Percentiles rank a stretch among this genome's conserved stretches.
These are phyloP conservation scores for Amblyjoppa proteus DNA, from an alignment of 2,888 invertebrate species.

Conservation along the genomic window DNA sequence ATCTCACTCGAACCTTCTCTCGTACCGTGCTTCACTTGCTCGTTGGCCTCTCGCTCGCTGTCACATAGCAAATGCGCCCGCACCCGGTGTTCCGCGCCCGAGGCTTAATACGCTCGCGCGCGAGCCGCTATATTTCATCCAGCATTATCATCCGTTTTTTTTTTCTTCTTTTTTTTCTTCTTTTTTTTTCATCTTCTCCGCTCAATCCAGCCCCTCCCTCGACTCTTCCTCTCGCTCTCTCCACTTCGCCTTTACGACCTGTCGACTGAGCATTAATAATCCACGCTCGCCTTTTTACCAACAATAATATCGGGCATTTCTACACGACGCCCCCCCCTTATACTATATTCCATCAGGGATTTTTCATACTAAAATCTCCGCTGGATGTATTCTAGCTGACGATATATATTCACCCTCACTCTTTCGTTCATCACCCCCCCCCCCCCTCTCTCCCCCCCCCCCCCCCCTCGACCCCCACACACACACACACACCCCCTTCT, in stretches of 20 bases:
- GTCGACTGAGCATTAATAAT: slow-evolving; percentile 80
- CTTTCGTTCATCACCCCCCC: neutral
- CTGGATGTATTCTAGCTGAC: slow-evolving; percentile 21
- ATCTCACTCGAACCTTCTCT: slow-evolving; percentile 25
- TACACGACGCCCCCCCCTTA: slow-evolving; percentile 49
- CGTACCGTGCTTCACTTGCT: slow-evolving; percentile 63
- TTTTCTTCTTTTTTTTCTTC: slow-evolving; percentile 73
- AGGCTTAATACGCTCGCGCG: slow-evolving; percentile 63
- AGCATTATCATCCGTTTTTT: slow-evolving; percentile 76
- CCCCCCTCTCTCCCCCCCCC: neutral
- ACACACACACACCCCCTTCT: slow-evolving; percentile 32
- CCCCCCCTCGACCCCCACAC: neutral
- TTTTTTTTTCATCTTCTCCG: slow-evolving; percentile 35
- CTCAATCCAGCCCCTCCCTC: slow-evolving; percentile 42
- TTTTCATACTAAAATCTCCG: slow-evolving; percentile 47
- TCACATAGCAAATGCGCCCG: slow-evolving; percentile 78
- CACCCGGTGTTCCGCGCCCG: slow-evolving; percentile 70
- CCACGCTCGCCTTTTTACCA: slow-evolving; percentile 71
- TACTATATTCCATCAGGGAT: slow-evolving; percentile 46
- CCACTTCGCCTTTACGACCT: slow-evolving; percentile 78
- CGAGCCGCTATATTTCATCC: slow-evolving; percentile 78
- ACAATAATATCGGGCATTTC: slow-evolving; percentile 73
- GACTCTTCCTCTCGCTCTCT: slow-evolving; percentile 65
- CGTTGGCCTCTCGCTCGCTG: slow-evolving; percentile 73
- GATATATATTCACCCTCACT: slow-evolving; percentile 35